Evolutionary conservation across 2,888 invertebrate species (phyloP).

Genomic region (Alitta virens): DNA sequence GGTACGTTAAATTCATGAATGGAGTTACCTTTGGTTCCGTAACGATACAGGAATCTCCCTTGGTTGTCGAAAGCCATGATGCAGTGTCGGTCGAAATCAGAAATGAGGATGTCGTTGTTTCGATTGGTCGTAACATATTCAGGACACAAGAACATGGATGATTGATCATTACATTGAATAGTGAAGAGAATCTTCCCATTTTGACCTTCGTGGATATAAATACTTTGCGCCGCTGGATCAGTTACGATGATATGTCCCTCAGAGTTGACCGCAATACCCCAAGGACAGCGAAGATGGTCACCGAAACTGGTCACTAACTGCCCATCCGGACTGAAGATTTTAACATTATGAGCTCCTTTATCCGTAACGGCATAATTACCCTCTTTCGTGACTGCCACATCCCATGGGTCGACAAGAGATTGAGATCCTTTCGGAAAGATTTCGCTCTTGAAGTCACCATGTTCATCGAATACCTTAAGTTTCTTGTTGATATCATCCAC

Average conservation of each 20-base stretch:
- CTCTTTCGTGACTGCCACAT: conserved; percentile 40
- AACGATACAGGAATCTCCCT: conserved; percentile 37
- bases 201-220: conserved; percentile 40
- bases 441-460: conserved; percentile 35
- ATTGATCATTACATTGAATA: conserved; percentile 34
- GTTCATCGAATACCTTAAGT: conserved; percentile 40
- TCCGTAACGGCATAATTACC: conserved; percentile 48
- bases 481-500: conserved; percentile 50
- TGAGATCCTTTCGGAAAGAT: conserved; percentile 35
- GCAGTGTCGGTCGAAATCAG: conserved; percentile 49
- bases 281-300: conserved; percentile 43
- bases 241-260: conserved; percentile 45
- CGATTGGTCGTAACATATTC: conserved; percentile 43
- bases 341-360: conserved; percentile 39
- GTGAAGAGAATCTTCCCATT: conserved; percentile 34
- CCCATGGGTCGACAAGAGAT: conserved; percentile 44
- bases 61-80: conserved; percentile 39
- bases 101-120: conserved; percentile 45
- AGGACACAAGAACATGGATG: conserved; percentile 41
- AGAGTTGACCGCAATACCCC: conserved; percentile 43
- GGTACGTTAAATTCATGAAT: conserved; percentile 43
- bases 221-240: conserved; percentile 37
- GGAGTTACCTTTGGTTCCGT: conserved; percentile 41
- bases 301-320: conserved; percentile 34
- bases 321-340: conserved; percentile 37